Conservation (phyloP, 2,797 vertebrate species). For the Syngnathus acus region DNA sequence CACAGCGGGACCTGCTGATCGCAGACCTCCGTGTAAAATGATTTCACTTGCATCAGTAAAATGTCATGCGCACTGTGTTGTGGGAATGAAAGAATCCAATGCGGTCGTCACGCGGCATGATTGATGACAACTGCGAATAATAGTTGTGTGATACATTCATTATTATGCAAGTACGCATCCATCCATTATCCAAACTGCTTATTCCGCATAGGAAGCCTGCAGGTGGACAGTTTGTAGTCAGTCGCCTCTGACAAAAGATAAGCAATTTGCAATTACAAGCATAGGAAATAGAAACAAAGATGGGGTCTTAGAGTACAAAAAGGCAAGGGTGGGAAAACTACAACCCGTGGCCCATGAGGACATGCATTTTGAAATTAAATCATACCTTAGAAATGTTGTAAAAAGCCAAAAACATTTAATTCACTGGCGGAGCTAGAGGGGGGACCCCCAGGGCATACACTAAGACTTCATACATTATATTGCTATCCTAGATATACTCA, state of each 20-base stretch:
- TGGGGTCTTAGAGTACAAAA: not conserved
- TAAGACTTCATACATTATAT: too few species aligned
- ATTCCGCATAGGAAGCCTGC: not conserved
- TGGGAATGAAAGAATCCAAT: constrained; percentile 27
- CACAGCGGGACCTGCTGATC: constrained; percentile 52
- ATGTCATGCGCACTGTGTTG: constrained; percentile 42
- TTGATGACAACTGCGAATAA: constrained; percentile 20
- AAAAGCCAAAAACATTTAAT: too few species aligned
- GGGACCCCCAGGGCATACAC: too few species aligned
- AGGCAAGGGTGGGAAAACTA: not conserved
- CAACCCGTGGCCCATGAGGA: not conserved
- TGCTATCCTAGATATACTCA: not conserved
- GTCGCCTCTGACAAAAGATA: constrained; percentile 4
- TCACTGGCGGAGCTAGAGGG: too few species aligned
- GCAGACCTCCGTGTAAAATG: constrained; percentile 46
- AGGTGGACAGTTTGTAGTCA: constrained; percentile 1
- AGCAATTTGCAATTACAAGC: not conserved
- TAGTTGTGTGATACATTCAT: constrained; percentile 10
- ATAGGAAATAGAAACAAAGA: not conserved
- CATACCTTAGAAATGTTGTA: too few species aligned
- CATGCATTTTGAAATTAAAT: too few species aligned
- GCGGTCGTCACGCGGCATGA: not conserved
- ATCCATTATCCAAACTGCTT: constrained; percentile 7
- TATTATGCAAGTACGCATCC: not conserved
- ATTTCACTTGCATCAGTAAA: constrained; percentile 60